Evolutionary conservation across 2,888 invertebrate species (phyloP).

Genomic region (Lithophane socia): DNA sequence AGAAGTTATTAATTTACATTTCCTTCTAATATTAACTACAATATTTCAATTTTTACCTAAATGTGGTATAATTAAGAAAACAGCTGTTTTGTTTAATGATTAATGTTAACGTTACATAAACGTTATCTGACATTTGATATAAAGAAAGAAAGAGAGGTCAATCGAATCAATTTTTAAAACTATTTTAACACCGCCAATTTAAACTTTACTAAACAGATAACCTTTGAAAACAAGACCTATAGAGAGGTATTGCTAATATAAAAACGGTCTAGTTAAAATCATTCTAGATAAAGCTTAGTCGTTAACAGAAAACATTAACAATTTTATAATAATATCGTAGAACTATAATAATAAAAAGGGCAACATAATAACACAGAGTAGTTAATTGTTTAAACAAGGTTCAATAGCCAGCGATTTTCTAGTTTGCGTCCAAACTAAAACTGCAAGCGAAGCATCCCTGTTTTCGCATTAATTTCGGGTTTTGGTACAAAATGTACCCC

Average conservation of each 20-base stretch:
- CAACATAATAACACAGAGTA: neutral
- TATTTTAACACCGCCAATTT: neutral
- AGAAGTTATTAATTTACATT: neutral
- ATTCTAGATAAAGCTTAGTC: neutral
- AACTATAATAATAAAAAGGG: neutral
- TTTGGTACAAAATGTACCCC: constrained; percentile 1
- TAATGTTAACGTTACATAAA: neutral
- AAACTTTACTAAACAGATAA: too few species aligned
- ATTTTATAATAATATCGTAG: neutral
- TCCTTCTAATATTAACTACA: neutral
- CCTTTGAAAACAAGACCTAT: neutral
- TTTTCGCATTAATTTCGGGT: constrained; percentile 38
- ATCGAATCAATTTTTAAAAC: neutral
- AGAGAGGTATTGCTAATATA: neutral
- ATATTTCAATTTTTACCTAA: neutral
- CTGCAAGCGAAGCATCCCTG: constrained; percentile 17
- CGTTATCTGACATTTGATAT: neutral
- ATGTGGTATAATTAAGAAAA: neutral
- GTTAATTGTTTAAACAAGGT: constrained; percentile 20
- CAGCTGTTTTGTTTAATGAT: neutral
- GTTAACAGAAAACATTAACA: neutral
- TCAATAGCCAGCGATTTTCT: constrained; percentile 4
- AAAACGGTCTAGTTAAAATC: neutral
- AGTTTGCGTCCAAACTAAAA: constrained; percentile 24
- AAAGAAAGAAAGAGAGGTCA: neutral